These are phyloP conservation scores for Trilocha varians DNA, from an alignment of 2,888 invertebrate species.

Conservation along the genomic window DNA sequence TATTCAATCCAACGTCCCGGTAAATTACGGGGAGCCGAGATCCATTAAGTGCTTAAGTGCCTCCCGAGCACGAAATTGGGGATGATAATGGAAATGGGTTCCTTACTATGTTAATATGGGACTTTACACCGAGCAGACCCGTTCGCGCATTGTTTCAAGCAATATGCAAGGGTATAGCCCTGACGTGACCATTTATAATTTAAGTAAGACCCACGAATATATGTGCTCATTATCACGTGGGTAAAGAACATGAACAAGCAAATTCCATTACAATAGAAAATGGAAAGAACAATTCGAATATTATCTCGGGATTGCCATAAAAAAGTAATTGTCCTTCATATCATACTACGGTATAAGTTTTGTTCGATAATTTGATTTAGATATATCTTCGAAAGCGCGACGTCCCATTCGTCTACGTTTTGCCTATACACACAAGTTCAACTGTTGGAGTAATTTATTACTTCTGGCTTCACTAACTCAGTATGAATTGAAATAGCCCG, in stretches of 20 bases:
- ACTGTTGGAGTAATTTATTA: constrained; percentile 42
- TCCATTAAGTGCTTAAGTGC: constrained; percentile 72
- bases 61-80: constrained; percentile 69
- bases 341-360: neutral
- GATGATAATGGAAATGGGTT: constrained; percentile 69
- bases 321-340: neutral
- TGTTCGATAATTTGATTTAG: constrained; percentile 1
- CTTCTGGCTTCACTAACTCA: constrained; percentile 39
- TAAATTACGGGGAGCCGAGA: constrained; percentile 67
- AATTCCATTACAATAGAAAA: neutral
- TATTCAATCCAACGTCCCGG: constrained; percentile 66
- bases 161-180: constrained; percentile 35
- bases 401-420: neutral
- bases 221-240: constrained; percentile 16
- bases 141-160: constrained; percentile 49
- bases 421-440: constrained; percentile 1
- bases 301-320: neutral
- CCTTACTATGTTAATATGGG: constrained; percentile 66
- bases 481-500: constrained; percentile 63
- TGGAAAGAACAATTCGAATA: neutral
- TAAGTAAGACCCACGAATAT: constrained; percentile 26
- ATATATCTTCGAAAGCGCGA: neutral
- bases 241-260: constrained; percentile 1
- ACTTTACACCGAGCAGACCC: constrained; percentile 45
- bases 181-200: constrained; percentile 30